Conservation (phyloP, 2,113 vertebrate species). For the Donacobius atricapilla region DNA sequence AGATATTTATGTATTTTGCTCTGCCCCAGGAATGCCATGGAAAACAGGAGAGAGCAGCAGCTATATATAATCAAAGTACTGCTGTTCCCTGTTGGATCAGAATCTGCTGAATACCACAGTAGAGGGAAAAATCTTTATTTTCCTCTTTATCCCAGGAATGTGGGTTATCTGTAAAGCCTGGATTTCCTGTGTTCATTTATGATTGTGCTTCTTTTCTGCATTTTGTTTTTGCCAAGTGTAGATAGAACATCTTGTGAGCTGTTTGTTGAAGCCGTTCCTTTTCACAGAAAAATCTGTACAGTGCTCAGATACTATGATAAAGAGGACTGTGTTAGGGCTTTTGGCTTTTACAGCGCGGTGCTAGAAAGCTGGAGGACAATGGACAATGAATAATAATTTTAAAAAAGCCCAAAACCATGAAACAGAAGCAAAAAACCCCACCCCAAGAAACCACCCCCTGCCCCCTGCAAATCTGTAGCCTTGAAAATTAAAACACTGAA, state of each 20-base stretch:
- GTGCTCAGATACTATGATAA: not conserved
- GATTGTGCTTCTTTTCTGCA: not conserved
- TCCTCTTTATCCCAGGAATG: not conserved
- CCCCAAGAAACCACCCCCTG: not conserved
- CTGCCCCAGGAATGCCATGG: not conserved
- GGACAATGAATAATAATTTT: not conserved
- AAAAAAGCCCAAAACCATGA: not conserved
- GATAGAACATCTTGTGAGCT: not conserved
- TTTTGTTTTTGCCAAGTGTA: not conserved
- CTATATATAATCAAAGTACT: not conserved
- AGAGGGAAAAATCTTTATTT: not conserved
- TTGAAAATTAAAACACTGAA: not conserved
- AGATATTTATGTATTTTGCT: not conserved
- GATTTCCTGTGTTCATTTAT: not conserved
- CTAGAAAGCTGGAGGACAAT: not conserved
- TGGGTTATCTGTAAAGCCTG: not conserved
- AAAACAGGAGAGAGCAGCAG: not conserved
- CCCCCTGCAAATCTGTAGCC: rapidly evolving
- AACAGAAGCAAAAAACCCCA: not conserved
- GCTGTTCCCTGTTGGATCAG: not conserved
- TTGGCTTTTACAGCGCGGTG: not conserved
- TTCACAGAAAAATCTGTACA: not conserved
- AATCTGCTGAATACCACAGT: not conserved
- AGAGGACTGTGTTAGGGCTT: not conserved
- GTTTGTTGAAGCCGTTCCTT: not conserved